Evolutionary conservation across 1,140 invertebrate species (phyloP).

Genomic region (Leptopilina boulardi): DNA sequence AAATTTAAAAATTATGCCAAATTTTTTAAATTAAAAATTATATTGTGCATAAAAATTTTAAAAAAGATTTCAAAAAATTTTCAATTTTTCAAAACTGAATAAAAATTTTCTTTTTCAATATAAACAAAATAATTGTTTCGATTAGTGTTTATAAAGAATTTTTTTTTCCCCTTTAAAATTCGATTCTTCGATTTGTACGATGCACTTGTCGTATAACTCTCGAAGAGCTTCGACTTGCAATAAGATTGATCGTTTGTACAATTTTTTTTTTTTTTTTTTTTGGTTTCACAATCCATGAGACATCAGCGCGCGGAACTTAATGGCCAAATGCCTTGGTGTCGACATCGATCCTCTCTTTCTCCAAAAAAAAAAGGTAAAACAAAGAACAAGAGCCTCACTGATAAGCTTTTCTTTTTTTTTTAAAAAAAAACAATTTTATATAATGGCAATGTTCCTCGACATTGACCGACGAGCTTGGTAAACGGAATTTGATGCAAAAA

Average conservation of each 20-base stretch:
- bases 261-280: conserved; percentile 50
- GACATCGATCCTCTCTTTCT: conserved; percentile 56
- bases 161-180: too few relatives aligned
- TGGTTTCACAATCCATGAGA: conserved; percentile 40
- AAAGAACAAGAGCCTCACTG: conserved; percentile 1
- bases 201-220: conserved; percentile 16
- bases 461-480: conserved; percentile 48
- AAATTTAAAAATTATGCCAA: too few relatives aligned
- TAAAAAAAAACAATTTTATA: conserved; percentile 33
- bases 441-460: conserved; percentile 38
- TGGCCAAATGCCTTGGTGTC: conserved; percentile 61
- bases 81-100: too few relatives aligned
- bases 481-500: background rate
- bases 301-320: conserved; percentile 57
- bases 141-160: too few relatives aligned
- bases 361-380: background rate
- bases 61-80: too few relatives aligned
- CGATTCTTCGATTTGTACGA: background rate
- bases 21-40: too few relatives aligned
- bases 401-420: too few relatives aligned
- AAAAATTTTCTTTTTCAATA: too few relatives aligned
- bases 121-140: too few relatives aligned
- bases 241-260: conserved; percentile 64
- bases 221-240: conserved; percentile 58
- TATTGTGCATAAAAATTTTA: too few relatives aligned